Evolutionary conservation across 1,140 invertebrate genomes (phyloP), one percentile per base, ranked within the genome.

Genomic region (Neodiprion fabricii): DNA sequence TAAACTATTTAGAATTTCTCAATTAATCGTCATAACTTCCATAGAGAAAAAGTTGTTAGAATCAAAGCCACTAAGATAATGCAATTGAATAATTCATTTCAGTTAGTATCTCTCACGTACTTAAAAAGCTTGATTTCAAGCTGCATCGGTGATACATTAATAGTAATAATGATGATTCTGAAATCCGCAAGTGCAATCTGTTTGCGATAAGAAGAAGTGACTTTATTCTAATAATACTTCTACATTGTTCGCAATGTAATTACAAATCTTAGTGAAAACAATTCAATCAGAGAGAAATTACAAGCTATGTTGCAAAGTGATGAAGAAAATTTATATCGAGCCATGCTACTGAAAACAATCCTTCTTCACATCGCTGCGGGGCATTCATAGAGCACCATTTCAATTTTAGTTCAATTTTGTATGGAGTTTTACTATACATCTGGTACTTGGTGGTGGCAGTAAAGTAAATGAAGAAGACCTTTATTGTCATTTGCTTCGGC

Each of bases 91-190:
- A n/a, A 61, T 61, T 61, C 11, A 12, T 61, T 61, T 61, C n/a
- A 12, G 11, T 61, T 40, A 40, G 74, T 74, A 77, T 81, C 81
- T 79, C 76, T 84, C 79, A 76, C 83, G 81, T 83, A 81, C 81
- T 82, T 82, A 82, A 79, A 77, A 76, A 79, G 77, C 77, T 79
- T 79, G 74, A 78, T 21, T 78, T 72, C 71, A 75, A 78, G 65
- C 76, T 77, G 75, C 78, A 81, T 74, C 77, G 78, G 79, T 80
- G 78, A 79, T 82, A 81, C 73, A 76, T 80, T 81, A 79, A 71
- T 48, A n/a, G 48, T 71, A 47, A 49, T 71, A 40, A 71, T 70
- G 68, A 17, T 70, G 28, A 70, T 48, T 47, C 74, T 77, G 78
- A 79, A 80, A 70, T 67, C 71, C 53, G 61, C 76, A 78, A 47